Conservation (phyloP, 2,113 vertebrate genomes). For the Cryptoleucopteryx plumbea region DNA sequence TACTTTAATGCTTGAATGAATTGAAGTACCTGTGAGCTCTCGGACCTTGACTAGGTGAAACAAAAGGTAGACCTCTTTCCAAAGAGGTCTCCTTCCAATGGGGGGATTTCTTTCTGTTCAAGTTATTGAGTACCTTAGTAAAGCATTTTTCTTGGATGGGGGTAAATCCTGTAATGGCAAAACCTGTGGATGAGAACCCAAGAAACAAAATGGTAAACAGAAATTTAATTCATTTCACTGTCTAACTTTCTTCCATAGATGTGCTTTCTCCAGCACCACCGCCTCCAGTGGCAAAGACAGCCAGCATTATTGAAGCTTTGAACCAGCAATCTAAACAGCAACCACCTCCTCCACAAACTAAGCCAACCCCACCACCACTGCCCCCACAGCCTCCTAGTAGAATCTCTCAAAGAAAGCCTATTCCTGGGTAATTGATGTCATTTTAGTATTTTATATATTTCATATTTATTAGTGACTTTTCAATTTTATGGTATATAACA, state of each 20-base stretch:
- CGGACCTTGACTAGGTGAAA: not conserved
- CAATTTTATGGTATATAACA: not conserved
- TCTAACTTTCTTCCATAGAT: slow-evolving; percentile 56
- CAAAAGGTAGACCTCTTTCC: not conserved
- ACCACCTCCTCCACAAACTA: slow-evolving; percentile 55
- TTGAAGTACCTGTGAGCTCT: not conserved
- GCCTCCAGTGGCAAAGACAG: slow-evolving; percentile 79
- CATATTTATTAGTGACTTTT: not conserved
- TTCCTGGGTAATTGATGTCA: slow-evolving; percentile 72
- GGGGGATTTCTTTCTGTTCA: not conserved
- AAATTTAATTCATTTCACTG: not conserved
- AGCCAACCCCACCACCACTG: slow-evolving; percentile 68
- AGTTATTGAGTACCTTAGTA: not conserved
- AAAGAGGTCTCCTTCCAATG: not conserved
- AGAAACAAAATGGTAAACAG: not conserved
- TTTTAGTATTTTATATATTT: not conserved
- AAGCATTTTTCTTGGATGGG: not conserved
- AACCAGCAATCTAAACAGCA: slow-evolving; percentile 82
- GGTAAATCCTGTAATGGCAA: not conserved
- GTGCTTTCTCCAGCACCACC: slow-evolving; percentile 74
- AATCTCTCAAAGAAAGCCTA: slow-evolving; percentile 79
- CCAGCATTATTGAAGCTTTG: slow-evolving; percentile 82
- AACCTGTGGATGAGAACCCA: not conserved
- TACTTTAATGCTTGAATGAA: not conserved
- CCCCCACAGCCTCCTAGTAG: slow-evolving; percentile 78